Evolutionary conservation across 2,113 vertebrate species (phyloP).

Genomic region (Plectropomus leopardus): DNA sequence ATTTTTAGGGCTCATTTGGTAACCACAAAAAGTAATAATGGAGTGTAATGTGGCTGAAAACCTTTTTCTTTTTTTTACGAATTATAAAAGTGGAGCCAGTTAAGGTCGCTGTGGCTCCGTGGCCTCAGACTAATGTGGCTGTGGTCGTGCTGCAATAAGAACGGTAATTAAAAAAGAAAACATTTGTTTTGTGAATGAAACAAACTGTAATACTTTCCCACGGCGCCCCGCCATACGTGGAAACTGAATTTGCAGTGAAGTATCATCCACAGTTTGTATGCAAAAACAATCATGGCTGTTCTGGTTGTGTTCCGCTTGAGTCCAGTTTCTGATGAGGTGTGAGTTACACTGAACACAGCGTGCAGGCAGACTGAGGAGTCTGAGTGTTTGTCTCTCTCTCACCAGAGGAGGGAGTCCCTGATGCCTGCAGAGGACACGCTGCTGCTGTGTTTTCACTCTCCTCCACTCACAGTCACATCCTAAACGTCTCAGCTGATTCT

Average conservation of each 20-base stretch:
- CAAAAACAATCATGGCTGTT: neutral
- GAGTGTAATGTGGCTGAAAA: neutral
- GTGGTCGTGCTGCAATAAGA: neutral
- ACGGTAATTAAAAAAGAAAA: neutral
- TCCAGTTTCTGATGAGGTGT: constrained; percentile 43
- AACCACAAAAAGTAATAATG: neutral
- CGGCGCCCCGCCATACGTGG: neutral
- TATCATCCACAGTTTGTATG: constrained; percentile 24
- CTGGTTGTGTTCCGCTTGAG: constrained; percentile 9
- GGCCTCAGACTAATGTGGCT: neutral
- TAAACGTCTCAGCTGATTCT: neutral
- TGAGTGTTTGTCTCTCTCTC: constrained; percentile 41
- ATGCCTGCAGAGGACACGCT: neutral
- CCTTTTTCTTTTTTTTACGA: neutral
- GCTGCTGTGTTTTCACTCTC: neutral
- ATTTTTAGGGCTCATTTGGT: neutral
- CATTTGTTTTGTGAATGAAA: constrained; percentile 2
- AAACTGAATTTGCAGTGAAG: neutral
- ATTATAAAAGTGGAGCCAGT: neutral
- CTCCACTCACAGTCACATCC: neutral
- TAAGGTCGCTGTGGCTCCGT: neutral
- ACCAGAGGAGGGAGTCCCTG: constrained; percentile 81
- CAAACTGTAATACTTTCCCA: neutral
- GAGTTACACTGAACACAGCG: constrained; percentile 12
- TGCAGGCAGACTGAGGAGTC: neutral